Evolutionary conservation across 2,113 vertebrate species (phyloP).

Genomic region (Xiphorhynchus elegans): DNA sequence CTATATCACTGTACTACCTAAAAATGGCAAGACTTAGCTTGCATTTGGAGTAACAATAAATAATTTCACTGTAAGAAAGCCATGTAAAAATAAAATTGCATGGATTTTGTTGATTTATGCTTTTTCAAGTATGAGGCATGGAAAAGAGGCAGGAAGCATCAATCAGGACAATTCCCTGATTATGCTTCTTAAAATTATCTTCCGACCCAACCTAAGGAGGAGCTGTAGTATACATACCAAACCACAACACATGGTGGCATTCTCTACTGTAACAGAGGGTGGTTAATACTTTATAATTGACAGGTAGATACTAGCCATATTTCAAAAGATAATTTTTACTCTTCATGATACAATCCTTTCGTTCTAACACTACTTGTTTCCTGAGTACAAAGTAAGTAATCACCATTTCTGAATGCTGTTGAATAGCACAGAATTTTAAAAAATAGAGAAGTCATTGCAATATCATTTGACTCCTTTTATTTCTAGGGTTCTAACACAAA

Average conservation of each 20-base stretch:
- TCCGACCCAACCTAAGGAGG: neutral
- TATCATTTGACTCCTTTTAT: neutral
- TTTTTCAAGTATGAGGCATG: neutral
- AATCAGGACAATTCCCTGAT: neutral
- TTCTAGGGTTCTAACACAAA: neutral
- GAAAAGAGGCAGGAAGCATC: neutral
- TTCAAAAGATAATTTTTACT: neutral
- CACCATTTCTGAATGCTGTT: neutral
- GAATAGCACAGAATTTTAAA: neutral
- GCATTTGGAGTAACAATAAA: neutral
- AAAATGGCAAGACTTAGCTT: neutral
- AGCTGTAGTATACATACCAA: neutral
- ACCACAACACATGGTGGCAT: conserved; percentile 44
- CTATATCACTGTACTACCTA: neutral
- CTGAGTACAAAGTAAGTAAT: neutral
- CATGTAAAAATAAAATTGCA: neutral
- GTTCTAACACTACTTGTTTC: neutral
- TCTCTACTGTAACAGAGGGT: neutral
- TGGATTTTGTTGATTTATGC: neutral
- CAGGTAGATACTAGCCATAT: neutral
- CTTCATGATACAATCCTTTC: neutral
- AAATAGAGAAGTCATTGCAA: neutral
- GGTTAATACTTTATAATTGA: neutral
- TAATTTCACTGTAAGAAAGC: neutral
- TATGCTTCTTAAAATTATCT: neutral